Base-by-base conservation (phyloP, 2,113 vertebrate genomes). In the Stegastes partitus region DNA sequence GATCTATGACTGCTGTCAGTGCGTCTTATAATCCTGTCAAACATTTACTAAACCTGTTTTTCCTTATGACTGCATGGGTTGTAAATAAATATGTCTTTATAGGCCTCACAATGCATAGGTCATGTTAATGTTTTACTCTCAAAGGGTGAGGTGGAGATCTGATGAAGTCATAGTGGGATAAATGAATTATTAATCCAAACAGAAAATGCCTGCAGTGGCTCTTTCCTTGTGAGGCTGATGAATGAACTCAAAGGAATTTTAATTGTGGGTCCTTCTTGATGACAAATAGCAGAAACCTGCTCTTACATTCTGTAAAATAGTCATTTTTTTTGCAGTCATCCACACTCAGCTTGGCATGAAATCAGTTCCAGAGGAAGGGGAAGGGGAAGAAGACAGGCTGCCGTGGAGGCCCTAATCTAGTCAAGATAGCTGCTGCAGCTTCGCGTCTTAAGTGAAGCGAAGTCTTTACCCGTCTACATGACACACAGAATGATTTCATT, bases 61-160 rank as follows among this genome's bases (percentile, higher is more conserved):
- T 77, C 68, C 69, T 67, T 56, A 26, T 74, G 72, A 56, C 28
- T 57, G n/a, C 57, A 39, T 10, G 18, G 42, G 64, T 44, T 45
- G 70, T 81, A 88, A 88, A 86, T 14, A 16, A 58, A 59, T 45
- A 21, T 64, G 16, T 67, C 22, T 82, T 78, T 65, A 89, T 57
- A 61, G 21, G n/a, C 61, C 23, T 74, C 18, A 10, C 3, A 50
- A 64, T 26, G 21, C 57, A 59, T 6, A 64, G 68, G 51, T 63
- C 84, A 68, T 65, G 74, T 81, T 56, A 84, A 83, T 85, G 77
- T 85, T 86, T 85, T 53, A 89, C 75, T 49, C 71, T 68, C 2
- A 19, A n/a, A 62, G 68, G 53, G 53, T 82, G 64, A 74, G 45
- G 50, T 37, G n/a, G 11, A 21, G 25, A 3, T 54, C 49, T 16